Evolutionary conservation across 2,113 vertebrate species (phyloP).

Genomic region (Prionailurus bengalensis): DNA sequence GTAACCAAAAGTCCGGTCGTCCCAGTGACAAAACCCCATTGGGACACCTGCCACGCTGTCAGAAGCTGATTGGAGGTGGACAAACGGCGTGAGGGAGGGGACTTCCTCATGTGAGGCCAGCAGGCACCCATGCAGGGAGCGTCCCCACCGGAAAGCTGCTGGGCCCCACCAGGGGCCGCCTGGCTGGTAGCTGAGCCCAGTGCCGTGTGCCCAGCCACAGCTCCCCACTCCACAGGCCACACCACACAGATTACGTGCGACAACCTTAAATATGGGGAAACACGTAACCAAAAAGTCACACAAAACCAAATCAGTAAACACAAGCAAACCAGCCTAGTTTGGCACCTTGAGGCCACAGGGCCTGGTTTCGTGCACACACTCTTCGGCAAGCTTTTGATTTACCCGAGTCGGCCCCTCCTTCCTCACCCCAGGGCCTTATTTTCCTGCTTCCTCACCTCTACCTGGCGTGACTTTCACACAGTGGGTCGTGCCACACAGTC

Average conservation of each 20-base stretch:
- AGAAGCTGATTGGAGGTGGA: not conserved
- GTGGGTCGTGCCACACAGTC: accelerated
- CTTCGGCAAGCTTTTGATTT: not conserved
- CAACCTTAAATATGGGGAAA: too few species aligned
- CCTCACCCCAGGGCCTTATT: not conserved
- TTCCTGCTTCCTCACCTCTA: not conserved
- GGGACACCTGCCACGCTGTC: not conserved
- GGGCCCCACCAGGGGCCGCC: not conserved
- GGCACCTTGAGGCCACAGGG: not conserved
- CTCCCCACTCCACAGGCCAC: not conserved
- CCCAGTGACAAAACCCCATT: not conserved
- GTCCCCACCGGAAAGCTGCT: not conserved
- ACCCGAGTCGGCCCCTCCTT: not conserved
- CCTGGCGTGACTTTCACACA: not conserved
- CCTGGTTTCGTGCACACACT: too few species aligned
- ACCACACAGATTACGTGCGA: not conserved
- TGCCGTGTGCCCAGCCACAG: accelerated
- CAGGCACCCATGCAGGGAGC: not conserved
- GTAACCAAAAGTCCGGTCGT: not conserved
- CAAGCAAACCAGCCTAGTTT: not conserved
- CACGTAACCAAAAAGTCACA: not conserved
- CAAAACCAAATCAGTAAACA: not conserved
- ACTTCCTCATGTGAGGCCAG: not conserved
- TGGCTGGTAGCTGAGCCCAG: not conserved
- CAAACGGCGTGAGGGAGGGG: not conserved